These are phyloP conservation scores for Epizoanthus ramosus DNA, from an alignment of 92 coral and sea anemone species.

Conservation along the genomic window DNA sequence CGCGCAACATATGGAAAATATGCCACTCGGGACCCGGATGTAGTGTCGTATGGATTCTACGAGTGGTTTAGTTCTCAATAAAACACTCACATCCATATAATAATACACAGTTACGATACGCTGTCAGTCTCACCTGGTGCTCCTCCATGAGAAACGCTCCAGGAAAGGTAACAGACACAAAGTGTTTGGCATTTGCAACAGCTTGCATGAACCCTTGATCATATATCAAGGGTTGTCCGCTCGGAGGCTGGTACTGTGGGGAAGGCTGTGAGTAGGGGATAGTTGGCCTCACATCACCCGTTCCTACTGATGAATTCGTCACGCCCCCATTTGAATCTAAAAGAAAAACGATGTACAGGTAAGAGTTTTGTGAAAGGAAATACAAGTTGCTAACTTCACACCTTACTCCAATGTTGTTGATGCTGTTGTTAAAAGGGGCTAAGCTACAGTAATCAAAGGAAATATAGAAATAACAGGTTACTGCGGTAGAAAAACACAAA, in stretches of 20 bases:
- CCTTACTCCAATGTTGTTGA: background rate
- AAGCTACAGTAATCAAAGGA: background rate
- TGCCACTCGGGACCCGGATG: no score
- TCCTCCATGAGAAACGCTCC: conserved; percentile 88
- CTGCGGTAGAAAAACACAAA: no score
- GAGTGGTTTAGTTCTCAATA: no score
- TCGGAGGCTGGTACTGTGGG: conserved; percentile 23
- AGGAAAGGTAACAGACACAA: conserved; percentile 74
- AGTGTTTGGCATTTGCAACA: conserved; percentile 77
- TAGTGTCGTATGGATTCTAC: no score
- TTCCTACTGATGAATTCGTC: background rate
- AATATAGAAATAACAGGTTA: no score
- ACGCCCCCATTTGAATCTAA: conserved; percentile 11
- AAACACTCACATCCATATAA: no score
- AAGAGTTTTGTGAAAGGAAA: background rate
- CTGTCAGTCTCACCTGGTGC: conserved; percentile 67
- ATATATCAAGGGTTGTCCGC: conserved; percentile 25
- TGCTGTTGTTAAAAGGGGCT: background rate
- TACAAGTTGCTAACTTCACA: background rate
- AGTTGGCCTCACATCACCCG: conserved; percentile 51
- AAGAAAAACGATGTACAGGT: background rate
- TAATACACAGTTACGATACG: background rate
- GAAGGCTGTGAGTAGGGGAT: conserved; percentile 34
- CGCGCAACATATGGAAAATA: no score
- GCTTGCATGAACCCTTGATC: conserved; percentile 63